phyloP scores from a whole-genome alignment of 2,113 vertebrate species.

The Misgurnus anguillicaudatus region DNA sequence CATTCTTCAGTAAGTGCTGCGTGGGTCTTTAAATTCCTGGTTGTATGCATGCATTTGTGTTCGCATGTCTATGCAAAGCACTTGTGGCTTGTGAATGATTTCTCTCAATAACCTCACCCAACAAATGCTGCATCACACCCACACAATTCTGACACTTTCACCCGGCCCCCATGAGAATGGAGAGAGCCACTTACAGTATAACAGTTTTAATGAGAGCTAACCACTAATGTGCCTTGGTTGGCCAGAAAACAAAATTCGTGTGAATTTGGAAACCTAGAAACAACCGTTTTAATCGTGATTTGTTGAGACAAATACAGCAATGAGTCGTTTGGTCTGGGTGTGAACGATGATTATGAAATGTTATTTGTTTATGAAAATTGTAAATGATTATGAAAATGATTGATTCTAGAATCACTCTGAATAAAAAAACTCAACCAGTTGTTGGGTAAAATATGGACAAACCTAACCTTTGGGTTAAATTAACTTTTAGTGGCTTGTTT shows the following conservation, averaged over 20 bases:
- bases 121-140: conserved; percentile 58
- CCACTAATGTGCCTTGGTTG: conserved; percentile 56
- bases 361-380: not conserved
- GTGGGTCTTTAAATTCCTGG: not conserved
- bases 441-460: too few species aligned
- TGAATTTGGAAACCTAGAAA: not conserved
- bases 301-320: not conserved
- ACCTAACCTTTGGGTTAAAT: too few species aligned
- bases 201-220: conserved; percentile 62
- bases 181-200: conserved; percentile 42
- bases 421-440: too few species aligned
- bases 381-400: too few species aligned
- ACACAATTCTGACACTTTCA: conserved; percentile 51
- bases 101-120: conserved; percentile 45
- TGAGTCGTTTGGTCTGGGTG: not conserved
- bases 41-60: conserved; percentile 6
- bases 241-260: not conserved
- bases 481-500: too few species aligned
- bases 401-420: not conserved
- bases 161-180: not conserved
- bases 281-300: conserved; percentile 4
- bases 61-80: not conserved
- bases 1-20: not conserved
- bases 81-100: not conserved
- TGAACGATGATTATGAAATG: not conserved